Conservation (phyloP, 2,888 invertebrate species). For the Matsumyia berberina region DNA sequence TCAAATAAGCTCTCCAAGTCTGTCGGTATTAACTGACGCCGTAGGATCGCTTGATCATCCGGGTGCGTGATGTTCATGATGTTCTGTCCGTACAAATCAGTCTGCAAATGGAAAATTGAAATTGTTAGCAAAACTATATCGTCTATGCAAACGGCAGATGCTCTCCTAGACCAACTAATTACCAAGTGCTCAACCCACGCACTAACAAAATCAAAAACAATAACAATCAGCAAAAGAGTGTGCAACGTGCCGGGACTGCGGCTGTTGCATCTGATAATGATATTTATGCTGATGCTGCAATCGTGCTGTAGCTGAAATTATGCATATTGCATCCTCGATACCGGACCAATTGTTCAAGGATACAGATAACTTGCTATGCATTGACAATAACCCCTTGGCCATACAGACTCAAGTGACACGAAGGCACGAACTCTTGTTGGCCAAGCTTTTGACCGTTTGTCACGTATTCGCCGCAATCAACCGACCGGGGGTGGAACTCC, state of each 20-base stretch:
- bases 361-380: slow-evolving; percentile 48
- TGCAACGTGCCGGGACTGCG: slow-evolving; percentile 41
- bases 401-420: slow-evolving; percentile 60
- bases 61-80: slow-evolving; percentile 92
- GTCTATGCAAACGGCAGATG: slow-evolving; percentile 18
- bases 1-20: slow-evolving; percentile 84
- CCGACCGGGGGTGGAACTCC: slow-evolving; percentile 11
- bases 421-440: slow-evolving; percentile 73
- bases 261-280: not conserved
- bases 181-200: slow-evolving; percentile 39
- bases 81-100: slow-evolving; percentile 92
- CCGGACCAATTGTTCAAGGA: slow-evolving; percentile 63
- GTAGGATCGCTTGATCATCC: slow-evolving; percentile 91
- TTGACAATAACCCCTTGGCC: slow-evolving; percentile 49
- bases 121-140: slow-evolving; percentile 18
- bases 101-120: slow-evolving; percentile 84
- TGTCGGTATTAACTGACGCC: slow-evolving; percentile 87
- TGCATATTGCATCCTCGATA: slow-evolving; percentile 30
- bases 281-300: slow-evolving; percentile 39
- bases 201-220: not conserved
- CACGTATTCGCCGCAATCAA: slow-evolving; percentile 60
- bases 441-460: slow-evolving; percentile 55
- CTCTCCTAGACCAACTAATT: not conserved
- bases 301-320: not conserved
- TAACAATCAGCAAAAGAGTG: slow-evolving; percentile 12